Evolutionary conservation across 2,888 invertebrate genomes (phyloP), one percentile per base, ranked within the genome.

Genomic region (Caenorhabditis japonica): DNA sequence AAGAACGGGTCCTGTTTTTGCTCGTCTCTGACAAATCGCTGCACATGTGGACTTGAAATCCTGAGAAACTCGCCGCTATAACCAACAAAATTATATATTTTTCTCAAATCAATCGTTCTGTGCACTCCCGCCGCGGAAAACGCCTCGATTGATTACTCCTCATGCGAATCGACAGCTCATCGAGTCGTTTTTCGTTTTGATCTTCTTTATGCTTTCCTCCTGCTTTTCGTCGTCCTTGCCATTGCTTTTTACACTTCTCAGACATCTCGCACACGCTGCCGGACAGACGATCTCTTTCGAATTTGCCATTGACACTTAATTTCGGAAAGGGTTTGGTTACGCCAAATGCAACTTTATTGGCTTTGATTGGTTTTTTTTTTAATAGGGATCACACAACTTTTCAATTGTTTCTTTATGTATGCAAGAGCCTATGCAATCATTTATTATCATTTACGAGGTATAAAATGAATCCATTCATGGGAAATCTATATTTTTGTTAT

Each of bases 281-380:
- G 46, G 38, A 30, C 55, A 69, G 58, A 52, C 47, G 52, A 69
- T 60, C 60, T 60, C 55, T 59, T 60, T 69, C 60, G 60, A 69
- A 60, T 70, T 70, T 70, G 70, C 70, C 41, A 70, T 61, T 70
- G 70, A 70, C 70, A 70, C 70, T 70, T 70, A 70, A 70, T 70
- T 61, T 70, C 59, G 46, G 51, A 38, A 55, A 47, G 51, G 38
- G 34, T n/a, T n/a, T n/a, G n/a, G n/a, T n/a, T n/a, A n/a, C n/a
- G n/a, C n/a, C n/a, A n/a, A n/a, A n/a, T n/a, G n/a, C n/a, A n/a
- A n/a, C n/a, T n/a, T n/a, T n/a, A n/a, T n/a, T n/a, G n/a, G n/a
- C n/a, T n/a, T n/a, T n/a, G n/a, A n/a, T n/a, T n/a, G n/a, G n/a
- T n/a, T n/a, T n/a, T n/a, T n/a, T n/a, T n/a, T n/a, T n/a, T n/a